Percentiles rank a stretch among this genome's conserved stretches.
These are phyloP conservation scores for Hypsopygia costalis DNA, from an alignment of 2,888 invertebrate genomes.

Conservation along the genomic window DNA sequence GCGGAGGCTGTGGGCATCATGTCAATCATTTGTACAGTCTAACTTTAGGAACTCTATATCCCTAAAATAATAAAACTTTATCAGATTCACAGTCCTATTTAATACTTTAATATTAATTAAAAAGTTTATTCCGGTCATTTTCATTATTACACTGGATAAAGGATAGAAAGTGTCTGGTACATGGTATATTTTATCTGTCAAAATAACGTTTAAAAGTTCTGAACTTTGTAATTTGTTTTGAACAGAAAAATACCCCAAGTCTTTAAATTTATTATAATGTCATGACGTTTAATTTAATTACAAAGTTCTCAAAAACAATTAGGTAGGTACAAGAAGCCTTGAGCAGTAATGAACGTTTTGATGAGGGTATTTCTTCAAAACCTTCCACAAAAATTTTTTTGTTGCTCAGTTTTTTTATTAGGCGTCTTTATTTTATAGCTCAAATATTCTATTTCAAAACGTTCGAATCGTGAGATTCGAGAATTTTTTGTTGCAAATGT, in stretches of 20 bases:
- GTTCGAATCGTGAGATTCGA: neutral
- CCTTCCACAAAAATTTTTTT: constrained; percentile 16
- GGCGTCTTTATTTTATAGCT: neutral
- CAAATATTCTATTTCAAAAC: no score
- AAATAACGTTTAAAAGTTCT: neutral
- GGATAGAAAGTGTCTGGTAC: no score
- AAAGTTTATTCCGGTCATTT: no score
- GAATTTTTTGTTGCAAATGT: no score
- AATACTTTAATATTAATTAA: no score
- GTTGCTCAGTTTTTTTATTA: constrained; percentile 5
- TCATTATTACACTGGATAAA: no score
- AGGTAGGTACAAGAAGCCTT: constrained; percentile 16
- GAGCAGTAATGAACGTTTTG: constrained; percentile 34
- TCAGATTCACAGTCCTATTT: no score
- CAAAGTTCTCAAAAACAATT: neutral
- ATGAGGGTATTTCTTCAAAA: constrained; percentile 27
- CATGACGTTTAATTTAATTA: constrained; percentile 22
- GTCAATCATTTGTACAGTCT: no score
- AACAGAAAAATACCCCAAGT: constrained; percentile 11
- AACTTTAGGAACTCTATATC: no score
- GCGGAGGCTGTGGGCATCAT: no score
- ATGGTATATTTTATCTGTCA: neutral
- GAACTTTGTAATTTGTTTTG: neutral
- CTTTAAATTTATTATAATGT: constrained; percentile 14
- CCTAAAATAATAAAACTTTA: no score